phyloP scores from a whole-genome alignment of 2,113 vertebrate species.

The Cettia cetti region DNA sequence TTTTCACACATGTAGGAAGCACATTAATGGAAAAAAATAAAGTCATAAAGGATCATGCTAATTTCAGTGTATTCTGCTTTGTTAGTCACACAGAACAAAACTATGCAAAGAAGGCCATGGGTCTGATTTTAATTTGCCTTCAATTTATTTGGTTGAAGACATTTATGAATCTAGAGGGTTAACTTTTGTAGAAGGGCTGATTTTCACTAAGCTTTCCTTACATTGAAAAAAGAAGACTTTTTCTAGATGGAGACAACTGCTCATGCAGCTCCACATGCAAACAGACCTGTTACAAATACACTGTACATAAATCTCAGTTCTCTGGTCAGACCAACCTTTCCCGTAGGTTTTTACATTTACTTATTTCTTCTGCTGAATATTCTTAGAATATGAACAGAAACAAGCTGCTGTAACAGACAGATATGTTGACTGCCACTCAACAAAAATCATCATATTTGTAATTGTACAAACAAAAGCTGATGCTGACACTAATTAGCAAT shows the following conservation, averaged over 20 bases:
- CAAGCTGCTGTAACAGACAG: not conserved
- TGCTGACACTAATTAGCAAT: not conserved
- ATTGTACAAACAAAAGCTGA: not conserved
- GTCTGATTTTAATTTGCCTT: not conserved
- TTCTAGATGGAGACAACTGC: not conserved
- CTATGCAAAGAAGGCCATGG: not conserved
- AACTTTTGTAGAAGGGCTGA: not conserved
- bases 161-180: not conserved
- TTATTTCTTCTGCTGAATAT: not conserved
- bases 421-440: not conserved
- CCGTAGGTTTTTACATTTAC: not conserved
- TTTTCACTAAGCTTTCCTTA: not conserved
- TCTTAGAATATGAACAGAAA: not conserved
- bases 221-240: not conserved
- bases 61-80: not conserved
- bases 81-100: not conserved
- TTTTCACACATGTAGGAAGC: not conserved
- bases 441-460: not conserved
- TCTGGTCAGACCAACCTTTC: not conserved
- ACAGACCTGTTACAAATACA: not conserved
- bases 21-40: not conserved
- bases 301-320: not conserved
- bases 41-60: not conserved
- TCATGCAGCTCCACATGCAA: not conserved
- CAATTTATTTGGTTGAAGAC: not conserved